These are phyloP conservation scores for Drosophila funebris DNA, from an alignment of 1,140 invertebrate genomes.

Conservation along the genomic window DNA sequence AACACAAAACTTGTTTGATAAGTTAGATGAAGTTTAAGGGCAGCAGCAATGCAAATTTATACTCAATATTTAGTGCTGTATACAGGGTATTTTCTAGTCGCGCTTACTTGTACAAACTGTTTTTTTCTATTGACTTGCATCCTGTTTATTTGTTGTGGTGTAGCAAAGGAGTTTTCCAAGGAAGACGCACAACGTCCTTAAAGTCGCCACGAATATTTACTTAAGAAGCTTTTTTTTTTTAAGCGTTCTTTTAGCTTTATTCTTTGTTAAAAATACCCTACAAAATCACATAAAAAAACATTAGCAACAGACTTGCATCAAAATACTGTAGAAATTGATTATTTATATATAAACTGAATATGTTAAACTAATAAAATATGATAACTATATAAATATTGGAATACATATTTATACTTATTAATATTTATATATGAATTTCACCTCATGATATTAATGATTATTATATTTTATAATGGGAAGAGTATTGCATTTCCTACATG, in stretches of 20 bases:
- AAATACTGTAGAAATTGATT: too few relatives aligned
- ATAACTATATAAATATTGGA: too few relatives aligned
- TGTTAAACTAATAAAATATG: too few relatives aligned
- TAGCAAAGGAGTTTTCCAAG: constrained; percentile 32
- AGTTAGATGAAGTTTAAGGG: too few relatives aligned
- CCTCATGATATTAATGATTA: background rate
- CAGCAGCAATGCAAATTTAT: background rate
- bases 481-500: background rate
- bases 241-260: constrained; percentile 48
- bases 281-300: background rate
- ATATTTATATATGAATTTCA: too few relatives aligned
- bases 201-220: constrained; percentile 63
- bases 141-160: constrained; percentile 1
- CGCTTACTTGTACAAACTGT: background rate
- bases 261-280: constrained; percentile 21
- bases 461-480: background rate
- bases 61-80: background rate
- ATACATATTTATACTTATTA: too few relatives aligned
- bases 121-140: constrained; percentile 20
- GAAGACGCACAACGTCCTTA: constrained; percentile 18
- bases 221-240: constrained; percentile 54
- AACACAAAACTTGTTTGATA: too few relatives aligned
- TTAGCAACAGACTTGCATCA: too few relatives aligned
- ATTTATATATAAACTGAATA: too few relatives aligned
- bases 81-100: background rate